Percentiles rank a stretch among this genome's conserved stretches.
Conservation (phyloP, 2,797 vertebrate genomes). For the Onychomys torridus region DNA sequence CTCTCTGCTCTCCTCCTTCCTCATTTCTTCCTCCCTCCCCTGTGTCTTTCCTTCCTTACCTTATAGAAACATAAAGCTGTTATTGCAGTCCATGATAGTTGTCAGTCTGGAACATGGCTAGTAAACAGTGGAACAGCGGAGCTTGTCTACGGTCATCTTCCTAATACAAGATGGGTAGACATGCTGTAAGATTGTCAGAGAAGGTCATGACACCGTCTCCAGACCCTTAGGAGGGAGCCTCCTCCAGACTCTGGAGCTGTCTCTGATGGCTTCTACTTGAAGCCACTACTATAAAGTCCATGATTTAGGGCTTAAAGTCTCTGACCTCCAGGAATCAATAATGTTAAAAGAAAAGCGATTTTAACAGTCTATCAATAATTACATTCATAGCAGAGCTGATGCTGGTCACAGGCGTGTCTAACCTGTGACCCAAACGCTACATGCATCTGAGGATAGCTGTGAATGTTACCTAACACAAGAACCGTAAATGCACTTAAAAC, state of each 20-base stretch:
- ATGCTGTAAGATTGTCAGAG: neutral
- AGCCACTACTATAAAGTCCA: neutral
- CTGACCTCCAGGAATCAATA: neutral
- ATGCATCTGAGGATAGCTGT: neutral
- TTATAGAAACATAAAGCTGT: neutral
- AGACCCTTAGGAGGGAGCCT: neutral
- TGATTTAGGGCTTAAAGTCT: neutral
- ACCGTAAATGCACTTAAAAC: neutral
- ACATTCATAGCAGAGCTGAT: neutral
- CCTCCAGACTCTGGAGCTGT: neutral
- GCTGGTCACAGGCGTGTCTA: neutral
- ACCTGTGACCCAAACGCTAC: neutral
- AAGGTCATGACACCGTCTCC: neutral
- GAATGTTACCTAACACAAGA: neutral
- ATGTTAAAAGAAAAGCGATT: slow-evolving; percentile 1
- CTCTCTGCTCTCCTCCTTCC: neutral
- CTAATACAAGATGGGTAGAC: neutral
- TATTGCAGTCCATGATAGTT: neutral
- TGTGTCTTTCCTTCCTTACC: neutral
- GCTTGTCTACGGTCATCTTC: neutral
- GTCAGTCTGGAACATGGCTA: neutral
- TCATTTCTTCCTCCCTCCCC: neutral
- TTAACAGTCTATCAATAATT: neutral
- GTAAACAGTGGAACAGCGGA: neutral
- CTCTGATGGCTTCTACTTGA: neutral